Conservation (phyloP, 2,888 invertebrate genomes). For the Phengaris arion region DNA sequence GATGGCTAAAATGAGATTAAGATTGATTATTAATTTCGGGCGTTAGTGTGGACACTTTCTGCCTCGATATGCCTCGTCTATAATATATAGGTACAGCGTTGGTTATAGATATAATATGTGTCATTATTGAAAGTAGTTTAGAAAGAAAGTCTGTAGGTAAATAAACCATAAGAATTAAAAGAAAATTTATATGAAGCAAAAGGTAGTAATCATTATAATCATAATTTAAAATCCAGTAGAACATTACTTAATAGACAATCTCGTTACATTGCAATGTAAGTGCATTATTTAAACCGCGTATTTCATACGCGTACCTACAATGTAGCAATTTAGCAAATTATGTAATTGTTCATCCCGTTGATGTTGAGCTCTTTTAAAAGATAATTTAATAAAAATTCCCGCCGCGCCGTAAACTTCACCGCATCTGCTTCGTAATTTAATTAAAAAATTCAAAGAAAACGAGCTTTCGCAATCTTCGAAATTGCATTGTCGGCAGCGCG, state of each 20-base stretch:
- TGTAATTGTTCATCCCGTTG: conserved; percentile 25
- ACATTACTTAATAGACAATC: not conserved
- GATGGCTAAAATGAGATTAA: no score
- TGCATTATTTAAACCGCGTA: conserved; percentile 12
- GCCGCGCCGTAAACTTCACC: conserved; percentile 50
- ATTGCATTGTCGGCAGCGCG: conserved; percentile 59
- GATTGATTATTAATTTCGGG: no score
- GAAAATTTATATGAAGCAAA: not conserved
- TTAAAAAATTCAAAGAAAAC: conserved; percentile 79
- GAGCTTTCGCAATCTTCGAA: conserved; percentile 69
- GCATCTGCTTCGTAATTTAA: conserved; percentile 74
- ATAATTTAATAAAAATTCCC: conserved; percentile 29
- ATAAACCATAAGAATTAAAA: not conserved
- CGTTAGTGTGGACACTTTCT: no score
- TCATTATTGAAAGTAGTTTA: not conserved
- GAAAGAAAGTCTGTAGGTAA: not conserved
- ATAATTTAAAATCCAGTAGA: conserved; percentile 13
- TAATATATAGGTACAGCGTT: no score
- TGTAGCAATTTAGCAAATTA: conserved; percentile 26
- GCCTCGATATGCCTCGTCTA: no score
- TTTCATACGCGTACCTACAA: not conserved
- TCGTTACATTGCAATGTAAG: not conserved
- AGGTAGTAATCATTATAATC: conserved; percentile 5
- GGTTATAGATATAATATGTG: no score
- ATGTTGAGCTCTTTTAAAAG: conserved; percentile 22